These are phyloP conservation scores for Tribolium castaneum DNA, from an alignment of 1,140 invertebrate species.

Conservation along the genomic window DNA sequence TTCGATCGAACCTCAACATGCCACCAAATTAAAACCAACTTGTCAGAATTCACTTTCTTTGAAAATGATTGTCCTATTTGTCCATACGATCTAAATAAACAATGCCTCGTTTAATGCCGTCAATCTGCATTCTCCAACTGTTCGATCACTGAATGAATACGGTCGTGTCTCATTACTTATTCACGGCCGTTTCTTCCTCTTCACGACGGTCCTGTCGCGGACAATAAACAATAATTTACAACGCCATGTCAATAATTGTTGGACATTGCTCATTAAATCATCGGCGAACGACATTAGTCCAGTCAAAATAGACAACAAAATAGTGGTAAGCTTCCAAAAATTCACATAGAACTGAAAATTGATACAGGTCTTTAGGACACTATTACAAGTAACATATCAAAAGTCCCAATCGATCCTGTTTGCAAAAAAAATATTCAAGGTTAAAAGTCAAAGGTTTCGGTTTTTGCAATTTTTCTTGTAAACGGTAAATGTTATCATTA, in stretches of 20 bases:
- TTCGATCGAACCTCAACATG: neutral
- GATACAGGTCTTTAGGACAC: too few species aligned
- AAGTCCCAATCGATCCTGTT: too few species aligned
- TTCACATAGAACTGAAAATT: too few species aligned
- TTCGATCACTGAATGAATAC: slow-evolving; percentile 9
- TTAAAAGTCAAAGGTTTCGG: too few species aligned
- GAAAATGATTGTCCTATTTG: slow-evolving; percentile 17
- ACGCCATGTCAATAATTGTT: slow-evolving; percentile 2
- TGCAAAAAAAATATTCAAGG: too few species aligned
- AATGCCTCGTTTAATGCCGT: slow-evolving; percentile 18
- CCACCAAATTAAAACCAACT: neutral
- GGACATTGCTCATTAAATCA: neutral
- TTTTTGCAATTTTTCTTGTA: too few species aligned
- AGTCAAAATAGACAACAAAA: too few species aligned
- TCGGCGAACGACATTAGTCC: too few species aligned
- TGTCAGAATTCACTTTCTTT: neutral
- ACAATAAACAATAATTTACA: slow-evolving; percentile 25
- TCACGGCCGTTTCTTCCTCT: slow-evolving; percentile 8
- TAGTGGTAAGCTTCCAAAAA: too few species aligned
- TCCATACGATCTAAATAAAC: slow-evolving; percentile 39
- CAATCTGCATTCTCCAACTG: slow-evolving; percentile 28
- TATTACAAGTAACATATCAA: too few species aligned
- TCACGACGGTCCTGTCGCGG: neutral
- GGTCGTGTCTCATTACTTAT: slow-evolving; percentile 12
- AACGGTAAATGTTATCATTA: too few species aligned